Percentiles rank a stretch among this genome's conserved stretches.
phyloP scores from a whole-genome alignment of 2,888 invertebrate species.

The Tipula lateralis region DNA sequence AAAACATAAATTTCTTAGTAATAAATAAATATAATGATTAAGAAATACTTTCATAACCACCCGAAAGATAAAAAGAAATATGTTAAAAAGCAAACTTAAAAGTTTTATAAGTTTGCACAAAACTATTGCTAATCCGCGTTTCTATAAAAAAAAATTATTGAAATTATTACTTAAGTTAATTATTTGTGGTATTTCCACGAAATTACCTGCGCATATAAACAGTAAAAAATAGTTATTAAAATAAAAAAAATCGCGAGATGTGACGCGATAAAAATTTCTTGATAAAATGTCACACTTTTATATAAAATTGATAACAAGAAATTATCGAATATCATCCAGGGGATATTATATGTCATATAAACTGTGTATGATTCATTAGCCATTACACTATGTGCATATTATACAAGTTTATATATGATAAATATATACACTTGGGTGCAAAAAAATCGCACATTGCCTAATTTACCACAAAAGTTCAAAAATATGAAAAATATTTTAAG shows the following conservation, averaged over 20 bases:
- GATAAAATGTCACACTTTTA: background rate
- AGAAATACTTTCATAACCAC: background rate
- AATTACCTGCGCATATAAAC: background rate
- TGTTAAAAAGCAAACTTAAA: background rate
- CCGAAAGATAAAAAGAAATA: background rate
- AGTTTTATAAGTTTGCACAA: background rate
- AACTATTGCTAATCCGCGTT: background rate
- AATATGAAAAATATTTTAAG: no score
- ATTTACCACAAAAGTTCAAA: no score
- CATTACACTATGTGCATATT: background rate
- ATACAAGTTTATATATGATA: no score
- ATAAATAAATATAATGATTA: background rate
- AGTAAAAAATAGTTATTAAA: background rate
- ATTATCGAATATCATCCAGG: background rate
- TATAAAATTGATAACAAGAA: background rate
- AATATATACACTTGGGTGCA: no score
- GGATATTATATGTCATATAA: background rate
- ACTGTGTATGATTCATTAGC: background rate
- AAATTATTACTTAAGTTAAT: background rate
- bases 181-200: background rate
- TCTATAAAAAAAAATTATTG: background rate
- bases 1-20: background rate
- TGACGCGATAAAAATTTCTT: background rate
- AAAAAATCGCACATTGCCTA: no score
- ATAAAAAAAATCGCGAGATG: background rate